These are phyloP conservation scores for Lomographa bimaculata DNA, from an alignment of 2,888 invertebrate species.

Conservation along the genomic window DNA sequence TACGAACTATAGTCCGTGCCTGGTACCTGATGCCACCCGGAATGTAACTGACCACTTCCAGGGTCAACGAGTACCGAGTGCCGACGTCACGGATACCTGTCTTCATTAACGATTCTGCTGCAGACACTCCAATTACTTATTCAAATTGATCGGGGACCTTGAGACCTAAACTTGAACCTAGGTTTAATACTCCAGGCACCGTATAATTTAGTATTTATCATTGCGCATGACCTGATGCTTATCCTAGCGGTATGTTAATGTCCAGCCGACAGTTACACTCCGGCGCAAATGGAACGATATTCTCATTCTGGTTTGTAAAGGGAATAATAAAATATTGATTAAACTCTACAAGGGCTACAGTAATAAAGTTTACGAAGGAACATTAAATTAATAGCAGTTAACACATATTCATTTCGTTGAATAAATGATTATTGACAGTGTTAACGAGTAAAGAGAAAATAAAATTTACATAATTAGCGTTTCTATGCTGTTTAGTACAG, in stretches of 20 bases:
- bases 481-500: too few species aligned
- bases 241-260: slow-evolving; percentile 66
- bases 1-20: too few species aligned
- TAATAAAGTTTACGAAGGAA: slow-evolving; percentile 11
- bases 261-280: slow-evolving; percentile 34
- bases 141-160: slow-evolving; percentile 40
- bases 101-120: slow-evolving; percentile 21
- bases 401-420: slow-evolving; percentile 1
- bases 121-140: slow-evolving; percentile 38
- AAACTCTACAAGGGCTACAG: slow-evolving; percentile 5
- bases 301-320: slow-evolving; percentile 12
- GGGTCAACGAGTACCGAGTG: slow-evolving; percentile 19
- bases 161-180: slow-evolving; percentile 47
- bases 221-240: slow-evolving; percentile 53
- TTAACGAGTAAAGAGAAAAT: too few species aligned
- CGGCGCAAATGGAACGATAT: slow-evolving; percentile 21
- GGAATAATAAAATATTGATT: slow-evolving; percentile 16
- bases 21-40: too few species aligned
- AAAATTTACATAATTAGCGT: too few species aligned
- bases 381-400: slow-evolving; percentile 8
- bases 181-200: slow-evolving; percentile 40
- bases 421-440: too few species aligned
- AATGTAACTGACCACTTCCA: slow-evolving; percentile 20
- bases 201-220: slow-evolving; percentile 61
- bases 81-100: slow-evolving; percentile 20